Evolutionary conservation across 92 coral and sea anemone genomes (phyloP).

Genomic region (Diadumene lineata): DNA sequence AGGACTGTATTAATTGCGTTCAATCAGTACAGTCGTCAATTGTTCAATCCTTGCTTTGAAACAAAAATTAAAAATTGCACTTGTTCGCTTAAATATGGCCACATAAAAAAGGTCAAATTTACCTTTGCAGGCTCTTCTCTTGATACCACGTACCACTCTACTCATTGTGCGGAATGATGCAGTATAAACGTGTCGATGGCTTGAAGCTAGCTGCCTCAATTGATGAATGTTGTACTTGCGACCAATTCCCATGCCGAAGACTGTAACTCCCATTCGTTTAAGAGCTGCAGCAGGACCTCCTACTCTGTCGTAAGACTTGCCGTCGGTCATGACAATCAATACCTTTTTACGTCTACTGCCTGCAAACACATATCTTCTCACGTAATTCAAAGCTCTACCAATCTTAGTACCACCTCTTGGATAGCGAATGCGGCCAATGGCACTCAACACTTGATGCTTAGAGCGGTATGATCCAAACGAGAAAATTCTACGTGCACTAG

Average conservation of each 20-base stretch:
- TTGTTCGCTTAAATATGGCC: not conserved
- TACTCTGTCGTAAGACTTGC: constrained; percentile 63
- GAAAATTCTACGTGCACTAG: constrained; percentile 51
- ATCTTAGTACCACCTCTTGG: constrained; percentile 80
- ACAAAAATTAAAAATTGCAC: not conserved
- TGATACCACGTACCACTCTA: constrained; percentile 59
- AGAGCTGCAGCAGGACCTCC: constrained; percentile 53
- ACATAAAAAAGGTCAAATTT: not conserved
- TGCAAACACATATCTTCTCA: constrained; percentile 41
- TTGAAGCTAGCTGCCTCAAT: constrained; percentile 59
- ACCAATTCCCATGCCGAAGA: constrained; percentile 67
- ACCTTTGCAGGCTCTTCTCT: constrained; percentile 70
- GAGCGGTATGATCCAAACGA: constrained; percentile 45
- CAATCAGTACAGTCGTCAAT: too few relatives aligned
- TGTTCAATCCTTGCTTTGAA: too few relatives aligned
- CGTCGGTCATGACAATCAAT: constrained; percentile 66
- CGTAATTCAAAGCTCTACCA: constrained; percentile 59
- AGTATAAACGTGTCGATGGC: constrained; percentile 51
- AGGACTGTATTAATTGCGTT: too few relatives aligned
- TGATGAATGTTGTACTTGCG: constrained; percentile 45
- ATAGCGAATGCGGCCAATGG: constrained; percentile 70
- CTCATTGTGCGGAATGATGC: constrained; percentile 58
- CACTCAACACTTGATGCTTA: constrained; percentile 40
- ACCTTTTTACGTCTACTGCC: constrained; percentile 43
- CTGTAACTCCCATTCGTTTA: constrained; percentile 39